Percentiles rank a stretch among this genome's conserved stretches.
Conservation (phyloP, 2,797 vertebrate genomes). For the Sebastes oblongus region DNA sequence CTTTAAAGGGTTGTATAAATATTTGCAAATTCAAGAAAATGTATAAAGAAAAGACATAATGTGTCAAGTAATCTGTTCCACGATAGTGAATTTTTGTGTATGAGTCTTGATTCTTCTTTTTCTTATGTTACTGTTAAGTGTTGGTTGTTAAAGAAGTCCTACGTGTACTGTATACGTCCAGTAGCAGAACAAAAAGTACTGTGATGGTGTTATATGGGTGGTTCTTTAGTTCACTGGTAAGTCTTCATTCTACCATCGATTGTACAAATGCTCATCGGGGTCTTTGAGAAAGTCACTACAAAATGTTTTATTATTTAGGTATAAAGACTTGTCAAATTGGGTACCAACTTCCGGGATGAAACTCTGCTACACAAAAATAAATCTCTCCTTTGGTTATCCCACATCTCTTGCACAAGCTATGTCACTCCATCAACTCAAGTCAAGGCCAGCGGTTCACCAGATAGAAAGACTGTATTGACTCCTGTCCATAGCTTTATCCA, state of each 20-base stretch:
- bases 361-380: neutral
- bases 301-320: neutral
- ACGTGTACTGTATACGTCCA: too few relatives aligned
- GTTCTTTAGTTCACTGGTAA: neutral
- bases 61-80: too few relatives aligned
- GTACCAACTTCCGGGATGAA: neutral
- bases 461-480: neutral
- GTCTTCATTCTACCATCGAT: neutral
- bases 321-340: neutral
- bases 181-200: neutral
- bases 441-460: neutral
- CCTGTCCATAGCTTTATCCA: neutral
- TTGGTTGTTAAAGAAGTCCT: neutral
- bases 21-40: too few relatives aligned
- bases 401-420: neutral
- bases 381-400: neutral
- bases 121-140: too few relatives aligned
- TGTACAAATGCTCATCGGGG: neutral
- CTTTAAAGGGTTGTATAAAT: too few relatives aligned
- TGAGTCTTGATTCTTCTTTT: too few relatives aligned
- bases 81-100: too few relatives aligned
- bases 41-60: too few relatives aligned
- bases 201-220: neutral
- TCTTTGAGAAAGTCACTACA: neutral
- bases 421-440: neutral